These are phyloP conservation scores for Lamellibrachia satsuma DNA, from an alignment of 2,888 invertebrate genomes.

Conservation along the genomic window DNA sequence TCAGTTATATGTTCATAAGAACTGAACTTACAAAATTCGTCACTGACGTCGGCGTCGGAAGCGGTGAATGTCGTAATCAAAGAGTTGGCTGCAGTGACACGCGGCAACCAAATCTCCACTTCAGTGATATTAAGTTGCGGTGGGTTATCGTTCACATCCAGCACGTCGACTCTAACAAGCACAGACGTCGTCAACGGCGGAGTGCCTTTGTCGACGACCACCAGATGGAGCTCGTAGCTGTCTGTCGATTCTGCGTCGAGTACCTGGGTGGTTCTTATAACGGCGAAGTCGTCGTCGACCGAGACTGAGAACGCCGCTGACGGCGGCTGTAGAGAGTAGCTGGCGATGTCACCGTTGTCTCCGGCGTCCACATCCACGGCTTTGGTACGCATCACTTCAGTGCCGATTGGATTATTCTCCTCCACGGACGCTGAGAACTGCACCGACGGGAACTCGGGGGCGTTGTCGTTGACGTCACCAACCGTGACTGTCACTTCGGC, in stretches of 20 bases:
- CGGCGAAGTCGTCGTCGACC: background rate
- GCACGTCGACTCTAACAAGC: constrained; percentile 14
- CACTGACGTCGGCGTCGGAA: constrained; percentile 22
- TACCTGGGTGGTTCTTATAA: background rate
- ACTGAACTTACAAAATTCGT: constrained; percentile 3
- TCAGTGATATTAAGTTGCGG: constrained; percentile 24
- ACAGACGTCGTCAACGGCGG: constrained; percentile 25
- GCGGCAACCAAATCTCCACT: background rate
- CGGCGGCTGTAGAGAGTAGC: constrained; percentile 21
- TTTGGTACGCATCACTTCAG: background rate
- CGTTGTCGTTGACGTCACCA: constrained; percentile 32
- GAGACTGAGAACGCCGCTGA: background rate
- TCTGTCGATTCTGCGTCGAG: constrained; percentile 23
- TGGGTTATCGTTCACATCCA: constrained; percentile 29
- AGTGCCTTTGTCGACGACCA: constrained; percentile 7
- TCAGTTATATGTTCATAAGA: background rate
- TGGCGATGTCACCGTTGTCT: constrained; percentile 22
- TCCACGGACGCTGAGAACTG: constrained; percentile 8
- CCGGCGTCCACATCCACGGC: constrained; percentile 30
- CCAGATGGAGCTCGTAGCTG: constrained; percentile 20
- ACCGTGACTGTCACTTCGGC: constrained; percentile 24
- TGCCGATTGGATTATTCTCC: constrained; percentile 28
- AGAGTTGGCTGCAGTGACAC: constrained; percentile 23
- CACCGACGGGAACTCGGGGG: constrained; percentile 23
- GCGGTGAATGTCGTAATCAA: constrained; percentile 21